Evolutionary conservation across 1,140 invertebrate species (phyloP), one percentile per base, ranked within the genome.

Genomic region (Macrobrachium nipponense): DNA sequence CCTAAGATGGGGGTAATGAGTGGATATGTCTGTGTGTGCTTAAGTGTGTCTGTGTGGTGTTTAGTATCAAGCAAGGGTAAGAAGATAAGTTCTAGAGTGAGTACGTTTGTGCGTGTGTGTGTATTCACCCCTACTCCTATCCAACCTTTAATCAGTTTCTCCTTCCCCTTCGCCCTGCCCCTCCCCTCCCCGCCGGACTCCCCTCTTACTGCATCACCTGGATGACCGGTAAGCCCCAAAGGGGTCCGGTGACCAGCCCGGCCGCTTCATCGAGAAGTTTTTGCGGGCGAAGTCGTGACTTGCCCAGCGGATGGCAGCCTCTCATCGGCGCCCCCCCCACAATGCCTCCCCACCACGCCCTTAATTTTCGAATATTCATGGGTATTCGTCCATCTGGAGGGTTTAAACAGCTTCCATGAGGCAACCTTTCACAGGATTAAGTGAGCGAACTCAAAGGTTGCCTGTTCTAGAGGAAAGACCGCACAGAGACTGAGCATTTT

Each of bases 251-350:
- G 78, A 64, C 60, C 77, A 80, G 78, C 78, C 62, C 11, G 44
- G 62, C 15, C 78, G 78, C 61, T 62, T 17, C 61, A 44, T 62
- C 62, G 78, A 64, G 78, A 27, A 80, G 78, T 80, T 80, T 80
- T 80, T 80, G 62, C 68, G 62, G 14, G 61, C n/a, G 23, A 64
- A 80, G 78, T 80, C 78, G 78, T 80, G 78, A 80, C 78, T 80
- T 80, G 78, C 78, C 78, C 78, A 80, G 78, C 68, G 78, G 78
- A 68, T 80, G 62, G 78, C 58, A 51, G 36, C 62, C 78, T 68
- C 78, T 20, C 61, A 64, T 61, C 62, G 60, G 62, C 78, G 43
- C 62, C 58, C 78, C 36, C 78, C 62, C 58, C 78, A 18, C 78
- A 68, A 68, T 80, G 78, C 78, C 68, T 15, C 78, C 68, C 44